Conservation (phyloP, 2,888 invertebrate species). For the Lasioglossum pauxillum region DNA sequence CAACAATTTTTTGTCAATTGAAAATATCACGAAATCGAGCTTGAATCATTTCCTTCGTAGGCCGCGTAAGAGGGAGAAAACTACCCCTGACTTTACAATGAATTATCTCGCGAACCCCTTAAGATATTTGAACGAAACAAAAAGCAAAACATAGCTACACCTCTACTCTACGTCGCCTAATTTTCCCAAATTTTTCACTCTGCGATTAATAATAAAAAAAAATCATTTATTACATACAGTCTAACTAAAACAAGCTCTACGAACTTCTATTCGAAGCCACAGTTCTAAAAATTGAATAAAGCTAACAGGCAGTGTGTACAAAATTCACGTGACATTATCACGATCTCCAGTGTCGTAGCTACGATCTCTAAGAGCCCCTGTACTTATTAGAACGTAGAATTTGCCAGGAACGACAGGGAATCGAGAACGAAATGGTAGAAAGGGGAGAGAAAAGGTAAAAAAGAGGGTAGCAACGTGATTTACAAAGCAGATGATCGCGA, state of each 20-base stretch:
- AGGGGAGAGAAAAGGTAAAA: background rate
- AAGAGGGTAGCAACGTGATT: background rate
- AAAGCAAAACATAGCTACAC: background rate
- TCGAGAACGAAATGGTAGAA: background rate
- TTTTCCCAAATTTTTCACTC: background rate
- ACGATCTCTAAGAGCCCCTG: background rate
- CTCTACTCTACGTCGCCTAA: background rate
- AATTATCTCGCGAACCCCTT: background rate
- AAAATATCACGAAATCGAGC: no score
- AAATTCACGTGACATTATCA: background rate
- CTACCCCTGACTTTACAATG: background rate
- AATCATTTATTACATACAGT: background rate
- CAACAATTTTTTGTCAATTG: background rate
- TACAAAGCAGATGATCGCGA: constrained; percentile 11
- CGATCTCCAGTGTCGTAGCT: background rate
- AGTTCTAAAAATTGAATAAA: background rate
- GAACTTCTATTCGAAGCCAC: background rate
- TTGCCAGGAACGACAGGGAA: background rate
- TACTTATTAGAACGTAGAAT: background rate
- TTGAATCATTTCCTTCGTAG: no score
- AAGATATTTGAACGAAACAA: background rate
- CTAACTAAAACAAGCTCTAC: background rate
- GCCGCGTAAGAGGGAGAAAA: background rate
- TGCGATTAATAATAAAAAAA: background rate
- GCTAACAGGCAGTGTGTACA: background rate